Evolutionary conservation across 2,888 invertebrate species (phyloP).

Genomic region (Aphrophora alni): DNA sequence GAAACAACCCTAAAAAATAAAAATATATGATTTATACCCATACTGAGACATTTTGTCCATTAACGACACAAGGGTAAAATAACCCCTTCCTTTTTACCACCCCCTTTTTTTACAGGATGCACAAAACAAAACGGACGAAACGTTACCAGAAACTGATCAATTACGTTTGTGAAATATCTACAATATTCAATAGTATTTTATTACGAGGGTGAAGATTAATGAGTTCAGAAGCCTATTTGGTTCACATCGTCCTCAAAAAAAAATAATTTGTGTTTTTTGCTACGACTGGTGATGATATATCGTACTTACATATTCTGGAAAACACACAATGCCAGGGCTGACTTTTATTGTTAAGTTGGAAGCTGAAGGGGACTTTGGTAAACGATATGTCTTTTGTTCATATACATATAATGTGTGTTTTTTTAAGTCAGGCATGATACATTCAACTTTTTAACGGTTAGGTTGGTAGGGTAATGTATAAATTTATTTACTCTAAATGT

Average conservation of each 20-base stretch:
- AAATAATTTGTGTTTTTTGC: background rate
- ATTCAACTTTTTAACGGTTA: background rate
- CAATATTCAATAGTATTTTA: slow-evolving; percentile 38
- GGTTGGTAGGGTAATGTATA: background rate
- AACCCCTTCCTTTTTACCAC: slow-evolving; percentile 20
- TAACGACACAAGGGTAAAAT: background rate
- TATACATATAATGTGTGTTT: background rate
- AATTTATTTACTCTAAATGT: too few relatives aligned
- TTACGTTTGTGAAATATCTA: slow-evolving; percentile 27
- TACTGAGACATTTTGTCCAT: background rate
- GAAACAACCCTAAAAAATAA: slow-evolving; percentile 25
- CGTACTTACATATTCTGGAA: background rate
- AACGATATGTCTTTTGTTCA: background rate
- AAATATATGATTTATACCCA: slow-evolving; percentile 33
- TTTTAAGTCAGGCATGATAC: background rate
- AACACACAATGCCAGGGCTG: background rate
- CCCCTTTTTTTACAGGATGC: background rate
- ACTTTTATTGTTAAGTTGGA: background rate
- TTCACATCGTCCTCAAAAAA: background rate
- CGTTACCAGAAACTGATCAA: slow-evolving; percentile 33
- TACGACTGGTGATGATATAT: background rate
- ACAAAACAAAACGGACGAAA: slow-evolving; percentile 12
- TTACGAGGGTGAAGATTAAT: slow-evolving; percentile 30
- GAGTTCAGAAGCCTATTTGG: background rate
- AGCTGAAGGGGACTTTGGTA: background rate